phyloP scores from a whole-genome alignment of 1,140 invertebrate species.

The Homalodisca vitripennis region DNA sequence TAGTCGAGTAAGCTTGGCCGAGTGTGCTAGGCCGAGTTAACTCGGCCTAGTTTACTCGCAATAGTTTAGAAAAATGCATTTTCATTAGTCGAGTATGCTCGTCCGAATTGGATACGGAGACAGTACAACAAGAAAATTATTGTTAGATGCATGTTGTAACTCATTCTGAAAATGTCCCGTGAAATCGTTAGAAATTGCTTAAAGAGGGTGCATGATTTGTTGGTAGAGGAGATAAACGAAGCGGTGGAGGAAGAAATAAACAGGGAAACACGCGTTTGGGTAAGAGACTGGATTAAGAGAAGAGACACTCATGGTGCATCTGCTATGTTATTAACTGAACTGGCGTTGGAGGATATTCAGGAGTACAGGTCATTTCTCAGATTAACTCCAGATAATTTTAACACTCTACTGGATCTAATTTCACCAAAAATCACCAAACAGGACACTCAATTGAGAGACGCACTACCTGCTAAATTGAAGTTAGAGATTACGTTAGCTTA shows the following conservation, averaged over 20 bases:
- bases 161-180: not conserved
- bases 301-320: not conserved
- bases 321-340: not conserved
- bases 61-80: too few species aligned
- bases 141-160: too few species aligned
- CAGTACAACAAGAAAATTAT: too few species aligned
- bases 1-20: too few species aligned
- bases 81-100: too few species aligned
- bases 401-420: not conserved
- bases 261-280: not conserved
- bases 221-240: not conserved
- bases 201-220: not conserved
- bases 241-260: not conserved
- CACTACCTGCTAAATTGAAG: conserved; percentile 2
- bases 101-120: too few species aligned
- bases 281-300: not conserved
- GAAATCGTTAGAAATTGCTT: not conserved
- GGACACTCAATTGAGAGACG: not conserved
- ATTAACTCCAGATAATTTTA: not conserved
- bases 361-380: not conserved
- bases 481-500: conserved; percentile 15
- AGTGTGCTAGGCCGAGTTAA: too few species aligned
- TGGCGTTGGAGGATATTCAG: not conserved
- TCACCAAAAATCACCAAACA: not conserved
- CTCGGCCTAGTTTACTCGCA: too few species aligned